Conservation (phyloP, 1,140 invertebrate genomes). For the Rhopalosiphum maidis region DNA sequence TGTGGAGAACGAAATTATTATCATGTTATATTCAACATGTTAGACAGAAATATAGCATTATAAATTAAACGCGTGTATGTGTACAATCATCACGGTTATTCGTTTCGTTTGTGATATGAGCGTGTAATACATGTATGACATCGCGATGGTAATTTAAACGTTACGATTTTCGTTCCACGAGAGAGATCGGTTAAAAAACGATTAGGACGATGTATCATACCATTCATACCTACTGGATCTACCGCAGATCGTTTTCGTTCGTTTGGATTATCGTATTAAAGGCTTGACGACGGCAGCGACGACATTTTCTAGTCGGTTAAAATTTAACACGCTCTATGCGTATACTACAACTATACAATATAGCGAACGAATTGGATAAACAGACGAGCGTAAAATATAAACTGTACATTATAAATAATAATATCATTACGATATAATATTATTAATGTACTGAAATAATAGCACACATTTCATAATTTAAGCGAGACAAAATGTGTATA, state of each 20-base stretch:
- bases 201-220: background rate
- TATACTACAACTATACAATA: background rate
- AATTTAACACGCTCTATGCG: background rate
- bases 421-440: background rate
- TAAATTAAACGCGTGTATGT: background rate
- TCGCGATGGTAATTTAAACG: background rate
- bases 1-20: too few relatives aligned
- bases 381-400: background rate
- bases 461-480: background rate
- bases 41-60: background rate
- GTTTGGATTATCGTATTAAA: background rate
- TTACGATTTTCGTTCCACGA: background rate
- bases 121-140: background rate
- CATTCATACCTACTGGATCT: background rate
- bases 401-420: background rate
- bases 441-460: background rate
- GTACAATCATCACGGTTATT: background rate
- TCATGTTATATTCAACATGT: background rate
- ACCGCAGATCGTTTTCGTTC: background rate
- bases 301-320: background rate
- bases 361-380: background rate
- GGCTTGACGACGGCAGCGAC: background rate
- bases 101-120: background rate
- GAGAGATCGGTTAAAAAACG: background rate
- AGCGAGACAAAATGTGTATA: background rate